phyloP scores from a whole-genome alignment of 2,888 invertebrate genomes.

The Cephus pygmeus region DNA sequence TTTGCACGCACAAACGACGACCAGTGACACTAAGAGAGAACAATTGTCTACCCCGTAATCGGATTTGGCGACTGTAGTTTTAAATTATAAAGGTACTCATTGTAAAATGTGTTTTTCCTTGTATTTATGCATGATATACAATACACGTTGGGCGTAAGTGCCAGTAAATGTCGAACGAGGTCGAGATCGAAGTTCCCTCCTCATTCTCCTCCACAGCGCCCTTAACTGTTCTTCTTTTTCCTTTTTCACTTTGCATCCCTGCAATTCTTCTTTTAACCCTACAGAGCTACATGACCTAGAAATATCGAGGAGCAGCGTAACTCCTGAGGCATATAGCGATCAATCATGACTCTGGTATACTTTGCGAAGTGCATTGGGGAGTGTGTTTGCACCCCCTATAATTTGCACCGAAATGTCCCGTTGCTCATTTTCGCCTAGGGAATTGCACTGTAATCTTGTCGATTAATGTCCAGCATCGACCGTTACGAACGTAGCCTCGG shows the following conservation, averaged over 20 bases:
- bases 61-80: not conserved
- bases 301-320: not conserved
- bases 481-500: not conserved
- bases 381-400: not conserved
- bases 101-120: not conserved
- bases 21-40: slow-evolving; percentile 8
- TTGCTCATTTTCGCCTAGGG: not conserved
- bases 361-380: not conserved
- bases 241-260: not conserved
- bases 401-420: not conserved
- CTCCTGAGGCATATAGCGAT: not conserved
- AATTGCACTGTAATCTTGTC: not conserved
- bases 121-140: not conserved
- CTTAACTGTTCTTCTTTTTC: not conserved
- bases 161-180: not conserved
- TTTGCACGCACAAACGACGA: slow-evolving; percentile 14
- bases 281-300: not conserved
- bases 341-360: not conserved
- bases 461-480: not conserved
- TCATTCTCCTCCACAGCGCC: not conserved
- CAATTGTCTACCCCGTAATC: not conserved
- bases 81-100: not conserved
- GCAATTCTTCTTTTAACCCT: not conserved
- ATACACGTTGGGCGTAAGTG: not conserved
- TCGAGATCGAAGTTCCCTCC: not conserved